Evolutionary conservation across 2,797 vertebrate species (phyloP).

Genomic region (Antennarius maculatus): DNA sequence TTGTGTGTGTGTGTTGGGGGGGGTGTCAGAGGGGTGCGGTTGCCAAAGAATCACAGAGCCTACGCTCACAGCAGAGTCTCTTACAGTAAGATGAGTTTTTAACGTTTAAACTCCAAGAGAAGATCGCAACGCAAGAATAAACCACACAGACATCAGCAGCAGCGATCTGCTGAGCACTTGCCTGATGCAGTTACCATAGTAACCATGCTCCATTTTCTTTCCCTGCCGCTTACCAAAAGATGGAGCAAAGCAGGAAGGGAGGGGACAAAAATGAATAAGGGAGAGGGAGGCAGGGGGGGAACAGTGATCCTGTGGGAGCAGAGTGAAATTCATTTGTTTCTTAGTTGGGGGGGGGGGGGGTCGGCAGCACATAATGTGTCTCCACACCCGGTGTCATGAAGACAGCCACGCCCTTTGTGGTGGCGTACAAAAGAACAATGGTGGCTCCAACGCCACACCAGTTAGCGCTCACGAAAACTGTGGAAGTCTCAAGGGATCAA

Average conservation of each 20-base stretch:
- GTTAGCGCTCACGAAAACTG: slow-evolving; percentile 7
- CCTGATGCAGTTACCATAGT: slow-evolving; percentile 84
- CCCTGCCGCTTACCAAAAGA: slow-evolving; percentile 53
- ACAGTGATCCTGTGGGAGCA: slow-evolving; percentile 54
- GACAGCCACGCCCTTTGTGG: slow-evolving; percentile 65
- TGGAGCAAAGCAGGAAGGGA: slow-evolving; percentile 53
- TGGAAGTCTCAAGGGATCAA: background rate
- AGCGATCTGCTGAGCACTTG: slow-evolving; percentile 63
- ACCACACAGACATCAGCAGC: background rate
- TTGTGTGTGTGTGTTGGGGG: background rate
- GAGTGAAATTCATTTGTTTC: slow-evolving; percentile 58
- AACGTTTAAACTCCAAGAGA: slow-evolving; percentile 12
- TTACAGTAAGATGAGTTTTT: slow-evolving; percentile 1
- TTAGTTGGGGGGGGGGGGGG: slow-evolving; percentile 53
- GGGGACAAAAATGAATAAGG: slow-evolving; percentile 28
- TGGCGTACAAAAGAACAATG: slow-evolving; percentile 62
- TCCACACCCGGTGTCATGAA: slow-evolving; percentile 37
- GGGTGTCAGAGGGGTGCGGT: slow-evolving; percentile 59
- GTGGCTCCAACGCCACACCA: slow-evolving; percentile 17
- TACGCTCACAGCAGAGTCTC: slow-evolving; percentile 47
- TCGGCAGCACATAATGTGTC: slow-evolving; percentile 52
- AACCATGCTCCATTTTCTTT: slow-evolving; percentile 81
- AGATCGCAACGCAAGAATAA: background rate
- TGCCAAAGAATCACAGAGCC: slow-evolving; percentile 69
- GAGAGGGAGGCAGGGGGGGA: slow-evolving; percentile 27